Conservation (phyloP, 2,113 vertebrate genomes). For the Chloropsis hardwickii region DNA sequence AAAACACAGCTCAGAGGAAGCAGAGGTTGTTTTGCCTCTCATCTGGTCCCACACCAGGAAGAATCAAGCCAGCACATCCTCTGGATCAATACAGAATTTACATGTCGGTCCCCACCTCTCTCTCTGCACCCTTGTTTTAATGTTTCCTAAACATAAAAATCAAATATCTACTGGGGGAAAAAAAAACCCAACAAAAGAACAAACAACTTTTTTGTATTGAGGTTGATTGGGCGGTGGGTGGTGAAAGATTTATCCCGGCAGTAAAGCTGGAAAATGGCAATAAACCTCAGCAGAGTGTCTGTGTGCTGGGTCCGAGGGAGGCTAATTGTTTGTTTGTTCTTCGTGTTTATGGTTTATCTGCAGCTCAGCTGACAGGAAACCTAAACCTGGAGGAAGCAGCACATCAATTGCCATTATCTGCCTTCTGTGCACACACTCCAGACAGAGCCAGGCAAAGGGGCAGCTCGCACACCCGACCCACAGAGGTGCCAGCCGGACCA, state of each 20-base stretch:
- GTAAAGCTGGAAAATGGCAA: constrained; percentile 62
- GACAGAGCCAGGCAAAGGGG: neutral
- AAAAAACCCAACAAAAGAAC: neutral
- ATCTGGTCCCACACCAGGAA: neutral
- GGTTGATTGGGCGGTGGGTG: constrained; percentile 42
- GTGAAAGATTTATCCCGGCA: constrained; percentile 59
- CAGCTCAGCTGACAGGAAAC: constrained; percentile 56
- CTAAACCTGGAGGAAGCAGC: constrained; percentile 55
- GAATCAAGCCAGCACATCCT: neutral
- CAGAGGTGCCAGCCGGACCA: neutral
- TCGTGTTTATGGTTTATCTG: constrained; percentile 65
- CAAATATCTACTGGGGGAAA: neutral
- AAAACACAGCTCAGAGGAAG: neutral
- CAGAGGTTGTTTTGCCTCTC: neutral
- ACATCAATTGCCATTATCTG: constrained; percentile 30
- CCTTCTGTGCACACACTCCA: neutral
- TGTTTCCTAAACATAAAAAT: neutral
- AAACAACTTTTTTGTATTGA: neutral
- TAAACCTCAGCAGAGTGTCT: constrained; percentile 52
- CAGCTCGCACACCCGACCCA: neutral
- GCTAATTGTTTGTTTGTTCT: constrained; percentile 71
- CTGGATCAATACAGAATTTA: neutral
- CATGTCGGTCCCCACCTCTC: neutral
- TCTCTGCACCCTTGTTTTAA: neutral
- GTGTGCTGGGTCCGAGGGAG: constrained; percentile 51